Conservation (phyloP, 2,888 invertebrate genomes). For the Agrochola macilenta region DNA sequence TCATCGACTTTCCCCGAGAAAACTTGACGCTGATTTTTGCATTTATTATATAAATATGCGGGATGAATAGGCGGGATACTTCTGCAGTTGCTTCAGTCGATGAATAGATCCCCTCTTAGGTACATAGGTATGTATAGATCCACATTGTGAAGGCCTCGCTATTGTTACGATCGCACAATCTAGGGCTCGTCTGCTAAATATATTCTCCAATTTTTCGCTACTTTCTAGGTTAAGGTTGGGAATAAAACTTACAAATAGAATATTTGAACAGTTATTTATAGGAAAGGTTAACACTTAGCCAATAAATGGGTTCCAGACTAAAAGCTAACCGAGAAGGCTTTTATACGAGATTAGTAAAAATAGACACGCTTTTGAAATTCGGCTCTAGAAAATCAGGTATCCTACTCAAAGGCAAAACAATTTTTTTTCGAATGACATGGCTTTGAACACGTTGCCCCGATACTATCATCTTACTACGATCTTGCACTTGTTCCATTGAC, state of each 20-base stretch:
- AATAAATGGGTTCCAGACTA: slow-evolving; percentile 16
- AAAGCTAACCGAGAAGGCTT: background rate
- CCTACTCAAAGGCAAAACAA: too few relatives aligned
- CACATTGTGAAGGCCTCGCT: slow-evolving; percentile 38
- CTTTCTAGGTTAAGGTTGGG: background rate
- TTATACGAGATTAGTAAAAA: slow-evolving; percentile 4
- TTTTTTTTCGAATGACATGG: background rate
- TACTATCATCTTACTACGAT: background rate
- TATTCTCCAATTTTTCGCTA: slow-evolving; percentile 14
- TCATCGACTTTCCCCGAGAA: background rate
- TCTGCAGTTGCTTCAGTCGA: slow-evolving; percentile 21
- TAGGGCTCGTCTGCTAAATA: slow-evolving; percentile 25
- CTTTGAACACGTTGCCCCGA: background rate
- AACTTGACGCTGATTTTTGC: background rate
- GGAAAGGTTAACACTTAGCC: slow-evolving; percentile 4
- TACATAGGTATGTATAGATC: slow-evolving; percentile 7
- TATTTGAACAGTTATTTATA: slow-evolving; percentile 15
- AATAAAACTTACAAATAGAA: slow-evolving; percentile 3
- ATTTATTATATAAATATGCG: background rate
- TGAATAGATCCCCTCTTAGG: slow-evolving; percentile 42
- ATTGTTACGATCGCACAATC: slow-evolving; percentile 41
- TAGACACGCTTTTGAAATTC: background rate
- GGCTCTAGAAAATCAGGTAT: background rate
- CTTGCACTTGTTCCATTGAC: background rate
- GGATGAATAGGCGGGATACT: background rate